Conservation (phyloP, 2,113 vertebrate genomes). For the Nyctibius bracteatus region DNA sequence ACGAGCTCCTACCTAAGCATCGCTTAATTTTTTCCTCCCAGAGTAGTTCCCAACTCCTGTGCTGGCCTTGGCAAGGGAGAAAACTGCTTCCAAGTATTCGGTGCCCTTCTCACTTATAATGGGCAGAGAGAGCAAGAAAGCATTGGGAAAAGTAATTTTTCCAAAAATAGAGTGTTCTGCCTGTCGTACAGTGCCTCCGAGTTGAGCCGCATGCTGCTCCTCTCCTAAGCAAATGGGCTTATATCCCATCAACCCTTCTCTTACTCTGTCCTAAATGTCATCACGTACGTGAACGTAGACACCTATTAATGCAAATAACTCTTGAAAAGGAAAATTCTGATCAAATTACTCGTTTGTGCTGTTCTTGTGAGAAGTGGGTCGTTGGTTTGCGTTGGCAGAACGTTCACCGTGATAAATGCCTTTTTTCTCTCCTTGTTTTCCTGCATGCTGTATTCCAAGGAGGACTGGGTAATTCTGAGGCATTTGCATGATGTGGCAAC, state of each 20-base stretch:
- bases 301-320: fast-evolving
- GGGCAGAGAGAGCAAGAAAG: neutral
- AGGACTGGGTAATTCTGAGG: neutral
- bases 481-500: fast-evolving
- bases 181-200: neutral
- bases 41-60: neutral
- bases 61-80: neutral
- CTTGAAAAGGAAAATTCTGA: neutral
- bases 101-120: neutral
- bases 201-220: fast-evolving
- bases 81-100: neutral
- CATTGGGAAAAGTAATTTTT: neutral
- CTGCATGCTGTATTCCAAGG: fast-evolving
- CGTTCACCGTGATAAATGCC: neutral
- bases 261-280: neutral
- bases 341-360: neutral
- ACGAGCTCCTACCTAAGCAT: neutral
- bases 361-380: neutral
- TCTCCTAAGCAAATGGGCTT: neutral
- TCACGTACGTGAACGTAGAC: fast-evolving
- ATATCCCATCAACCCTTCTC: neutral
- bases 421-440: neutral
- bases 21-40: neutral
- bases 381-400: fast-evolving
- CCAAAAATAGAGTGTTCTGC: fast-evolving